Conservation (phyloP, 2,113 vertebrate species). For the Mormyrus lacerda region DNA sequence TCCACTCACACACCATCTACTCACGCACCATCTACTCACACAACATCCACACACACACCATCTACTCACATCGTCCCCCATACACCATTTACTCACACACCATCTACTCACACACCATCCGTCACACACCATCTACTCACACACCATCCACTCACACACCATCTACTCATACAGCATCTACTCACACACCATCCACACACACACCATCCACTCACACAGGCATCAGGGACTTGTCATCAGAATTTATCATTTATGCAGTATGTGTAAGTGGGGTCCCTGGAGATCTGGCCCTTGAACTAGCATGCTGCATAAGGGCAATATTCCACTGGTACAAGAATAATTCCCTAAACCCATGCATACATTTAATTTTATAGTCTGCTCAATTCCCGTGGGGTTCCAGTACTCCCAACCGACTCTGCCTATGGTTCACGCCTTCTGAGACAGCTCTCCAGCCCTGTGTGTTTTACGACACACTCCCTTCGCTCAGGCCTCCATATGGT, state of each 20-base stretch:
- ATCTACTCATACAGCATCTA: too few relatives aligned
- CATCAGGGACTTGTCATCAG: neutral
- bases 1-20: too few relatives aligned
- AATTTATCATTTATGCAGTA: neutral
- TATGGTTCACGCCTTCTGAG: neutral
- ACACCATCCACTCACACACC: too few relatives aligned
- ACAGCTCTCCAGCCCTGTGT: neutral
- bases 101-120: too few relatives aligned
- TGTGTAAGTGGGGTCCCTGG: neutral
- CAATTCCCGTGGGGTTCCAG: neutral
- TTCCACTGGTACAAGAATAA: neutral
- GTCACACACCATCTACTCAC: too few relatives aligned
- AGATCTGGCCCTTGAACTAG: neutral
- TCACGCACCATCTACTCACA: too few relatives aligned
- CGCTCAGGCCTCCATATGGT: conserved; percentile 19
- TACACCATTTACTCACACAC: too few relatives aligned
- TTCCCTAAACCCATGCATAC: neutral
- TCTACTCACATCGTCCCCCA: too few relatives aligned
- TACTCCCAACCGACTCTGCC: neutral
- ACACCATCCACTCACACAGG: neutral
- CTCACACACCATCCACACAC: neutral
- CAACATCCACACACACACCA: too few relatives aligned
- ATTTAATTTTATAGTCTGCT: neutral
- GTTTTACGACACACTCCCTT: conserved; percentile 19
- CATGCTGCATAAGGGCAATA: neutral